Percentiles rank a stretch among this genome's conserved stretches.
Evolutionary conservation across 2,113 vertebrate genomes (phyloP).

Genomic region (Phyllostomus discolor): DNA sequence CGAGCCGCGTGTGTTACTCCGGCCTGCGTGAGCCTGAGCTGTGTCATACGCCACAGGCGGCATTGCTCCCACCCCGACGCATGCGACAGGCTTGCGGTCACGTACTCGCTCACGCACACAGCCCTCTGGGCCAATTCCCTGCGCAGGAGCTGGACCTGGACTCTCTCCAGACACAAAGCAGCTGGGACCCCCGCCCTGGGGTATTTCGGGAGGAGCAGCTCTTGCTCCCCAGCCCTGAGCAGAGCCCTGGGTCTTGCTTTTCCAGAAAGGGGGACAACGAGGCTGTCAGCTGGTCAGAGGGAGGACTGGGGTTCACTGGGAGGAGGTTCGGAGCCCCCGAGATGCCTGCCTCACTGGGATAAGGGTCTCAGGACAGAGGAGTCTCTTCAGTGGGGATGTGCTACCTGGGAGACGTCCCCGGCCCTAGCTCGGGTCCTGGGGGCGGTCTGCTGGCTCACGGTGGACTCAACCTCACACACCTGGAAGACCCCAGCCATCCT

Average conservation of each 20-base stretch:
- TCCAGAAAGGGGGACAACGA: neutral
- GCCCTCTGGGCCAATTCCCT: neutral
- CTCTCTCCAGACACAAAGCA: neutral
- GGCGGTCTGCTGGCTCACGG: neutral
- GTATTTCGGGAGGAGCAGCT: neutral
- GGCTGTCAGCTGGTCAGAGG: neutral
- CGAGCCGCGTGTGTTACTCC: accelerated
- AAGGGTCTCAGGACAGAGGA: accelerated
- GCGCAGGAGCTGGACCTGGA: too few species aligned
- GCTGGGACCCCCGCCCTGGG: neutral
- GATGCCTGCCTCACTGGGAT: too few species aligned
- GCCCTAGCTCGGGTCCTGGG: too few species aligned
- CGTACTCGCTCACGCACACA: accelerated
- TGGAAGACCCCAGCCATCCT: neutral
- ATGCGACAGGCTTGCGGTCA: too few species aligned
- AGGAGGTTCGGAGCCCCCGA: neutral
- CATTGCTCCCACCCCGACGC: neutral
- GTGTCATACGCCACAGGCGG: neutral
- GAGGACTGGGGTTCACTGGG: neutral
- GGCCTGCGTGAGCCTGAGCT: accelerated
- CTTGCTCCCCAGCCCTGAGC: neutral
- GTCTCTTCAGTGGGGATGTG: neutral
- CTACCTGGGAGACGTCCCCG: neutral
- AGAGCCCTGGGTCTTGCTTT: neutral
- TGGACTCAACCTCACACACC: neutral